Evolutionary conservation across 2,797 vertebrate genomes (phyloP).

Genomic region (Artibeus jamaicensis): DNA sequence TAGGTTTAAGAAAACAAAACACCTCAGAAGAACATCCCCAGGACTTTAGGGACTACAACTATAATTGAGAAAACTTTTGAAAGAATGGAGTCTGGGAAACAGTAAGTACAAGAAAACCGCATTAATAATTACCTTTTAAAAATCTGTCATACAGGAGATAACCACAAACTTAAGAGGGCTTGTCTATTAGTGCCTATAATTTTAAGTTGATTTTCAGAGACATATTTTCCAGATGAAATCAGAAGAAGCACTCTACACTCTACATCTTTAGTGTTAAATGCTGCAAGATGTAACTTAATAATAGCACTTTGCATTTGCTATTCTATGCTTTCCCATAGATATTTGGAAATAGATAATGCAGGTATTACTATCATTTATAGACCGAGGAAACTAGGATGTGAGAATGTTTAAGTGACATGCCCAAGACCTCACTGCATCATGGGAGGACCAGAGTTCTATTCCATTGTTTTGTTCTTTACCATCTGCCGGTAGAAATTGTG

Average conservation of each 20-base stretch:
- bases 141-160: background rate
- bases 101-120: constrained; percentile 16
- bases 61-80: constrained; percentile 18
- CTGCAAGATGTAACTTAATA: constrained; percentile 6
- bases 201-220: constrained; percentile 29
- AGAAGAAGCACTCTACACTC: background rate
- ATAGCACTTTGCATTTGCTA: background rate
- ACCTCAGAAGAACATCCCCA: background rate
- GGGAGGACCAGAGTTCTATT: background rate
- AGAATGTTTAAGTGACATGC: background rate
- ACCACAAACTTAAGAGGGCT: constrained; percentile 20
- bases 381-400: background rate
- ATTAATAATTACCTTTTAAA: constrained; percentile 38
- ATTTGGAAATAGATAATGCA: background rate
- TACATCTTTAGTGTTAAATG: background rate
- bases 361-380: background rate
- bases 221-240: constrained; percentile 36
- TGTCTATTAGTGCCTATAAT: constrained; percentile 1
- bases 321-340: background rate
- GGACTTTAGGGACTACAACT: constrained; percentile 3
- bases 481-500: background rate
- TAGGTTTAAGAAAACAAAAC: background rate
- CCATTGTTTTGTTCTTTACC: background rate
- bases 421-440: background rate
- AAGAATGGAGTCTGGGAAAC: constrained; percentile 9